These are phyloP conservation scores for Caenorhabditis briggsae DNA, from an alignment of 1,140 invertebrate genomes.

Conservation along the genomic window DNA sequence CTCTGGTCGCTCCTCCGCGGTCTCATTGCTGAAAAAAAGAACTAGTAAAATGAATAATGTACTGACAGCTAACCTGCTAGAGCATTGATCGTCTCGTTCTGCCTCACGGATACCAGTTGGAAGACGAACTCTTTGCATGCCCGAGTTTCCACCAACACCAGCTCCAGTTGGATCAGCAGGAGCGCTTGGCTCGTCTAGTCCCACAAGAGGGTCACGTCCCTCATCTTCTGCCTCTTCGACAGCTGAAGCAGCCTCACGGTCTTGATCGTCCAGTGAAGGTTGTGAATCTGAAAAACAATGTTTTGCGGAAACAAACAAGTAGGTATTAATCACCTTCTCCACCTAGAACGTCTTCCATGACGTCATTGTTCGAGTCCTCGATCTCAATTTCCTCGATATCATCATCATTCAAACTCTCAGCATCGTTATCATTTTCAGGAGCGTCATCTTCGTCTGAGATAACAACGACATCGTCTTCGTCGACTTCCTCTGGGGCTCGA, in stretches of 20 bases:
- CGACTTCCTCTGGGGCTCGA: constrained; percentile 31
- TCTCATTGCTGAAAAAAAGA: constrained; percentile 51
- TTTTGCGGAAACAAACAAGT: background rate
- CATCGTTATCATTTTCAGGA: constrained; percentile 30
- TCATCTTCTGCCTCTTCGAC: constrained; percentile 59
- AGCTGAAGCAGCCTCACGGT: constrained; percentile 59
- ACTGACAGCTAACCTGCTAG: constrained; percentile 40
- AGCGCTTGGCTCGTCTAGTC: constrained; percentile 12
- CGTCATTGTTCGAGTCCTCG: background rate
- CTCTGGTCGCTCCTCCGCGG: background rate
- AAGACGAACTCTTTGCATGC: constrained; percentile 34
- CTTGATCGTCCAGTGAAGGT: constrained; percentile 57
- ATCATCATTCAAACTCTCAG: constrained; percentile 25
- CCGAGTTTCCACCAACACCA: background rate
- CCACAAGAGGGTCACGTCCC: constrained; percentile 30
- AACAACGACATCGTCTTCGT: constrained; percentile 48
- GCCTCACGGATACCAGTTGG: constrained; percentile 33
- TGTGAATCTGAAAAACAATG: constrained; percentile 44
- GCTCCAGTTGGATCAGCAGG: constrained; percentile 50
- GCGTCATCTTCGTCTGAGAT: constrained; percentile 26
- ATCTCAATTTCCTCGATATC: constrained; percentile 37
- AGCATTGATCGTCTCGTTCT: constrained; percentile 57
- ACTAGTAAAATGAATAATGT: background rate
- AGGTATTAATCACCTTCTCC: constrained; percentile 23
- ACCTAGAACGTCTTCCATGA: constrained; percentile 42